phyloP scores from a whole-genome alignment of 2,888 invertebrate species.

The Torymus aiolomorphi region DNA sequence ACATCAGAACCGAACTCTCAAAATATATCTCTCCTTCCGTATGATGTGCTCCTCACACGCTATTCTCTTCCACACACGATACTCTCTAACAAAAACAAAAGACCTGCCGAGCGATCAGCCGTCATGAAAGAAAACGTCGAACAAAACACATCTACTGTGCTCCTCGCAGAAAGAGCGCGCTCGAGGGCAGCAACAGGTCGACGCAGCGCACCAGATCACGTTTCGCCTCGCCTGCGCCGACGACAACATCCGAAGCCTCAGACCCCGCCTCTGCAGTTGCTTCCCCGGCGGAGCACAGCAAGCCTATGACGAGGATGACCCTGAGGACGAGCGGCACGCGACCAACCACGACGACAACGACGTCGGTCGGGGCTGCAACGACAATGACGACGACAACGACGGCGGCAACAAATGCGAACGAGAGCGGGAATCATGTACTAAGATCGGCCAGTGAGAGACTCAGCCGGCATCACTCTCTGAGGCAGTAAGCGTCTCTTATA shows the following conservation, averaged over 20 bases:
- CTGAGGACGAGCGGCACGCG: slow-evolving; percentile 59
- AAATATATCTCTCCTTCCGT: background rate
- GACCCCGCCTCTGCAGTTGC: no score
- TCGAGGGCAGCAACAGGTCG: slow-evolving; percentile 20
- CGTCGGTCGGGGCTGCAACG: background rate
- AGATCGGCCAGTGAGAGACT: slow-evolving; percentile 63
- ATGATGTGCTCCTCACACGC: no score
- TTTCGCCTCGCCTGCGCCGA: background rate
- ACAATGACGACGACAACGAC: background rate
- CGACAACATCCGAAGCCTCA: no score
- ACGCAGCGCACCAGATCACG: slow-evolving; percentile 12
- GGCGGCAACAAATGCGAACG: background rate
- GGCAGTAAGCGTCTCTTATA: slow-evolving; percentile 70
- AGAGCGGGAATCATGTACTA: slow-evolving; percentile 66
- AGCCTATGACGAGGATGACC: slow-evolving; percentile 71
- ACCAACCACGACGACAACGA: background rate
- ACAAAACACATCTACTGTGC: background rate
- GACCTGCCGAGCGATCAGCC: background rate
- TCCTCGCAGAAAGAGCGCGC: slow-evolving; percentile 32
- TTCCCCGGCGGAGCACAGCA: slow-evolving; percentile 39
- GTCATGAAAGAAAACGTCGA: background rate
- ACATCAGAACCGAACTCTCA: background rate
- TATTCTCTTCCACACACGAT: no score
- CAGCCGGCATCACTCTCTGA: slow-evolving; percentile 69
- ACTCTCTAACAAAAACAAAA: no score